phyloP scores from a whole-genome alignment of 2,113 vertebrate genomes.

The Pangasianodon gigas region DNA sequence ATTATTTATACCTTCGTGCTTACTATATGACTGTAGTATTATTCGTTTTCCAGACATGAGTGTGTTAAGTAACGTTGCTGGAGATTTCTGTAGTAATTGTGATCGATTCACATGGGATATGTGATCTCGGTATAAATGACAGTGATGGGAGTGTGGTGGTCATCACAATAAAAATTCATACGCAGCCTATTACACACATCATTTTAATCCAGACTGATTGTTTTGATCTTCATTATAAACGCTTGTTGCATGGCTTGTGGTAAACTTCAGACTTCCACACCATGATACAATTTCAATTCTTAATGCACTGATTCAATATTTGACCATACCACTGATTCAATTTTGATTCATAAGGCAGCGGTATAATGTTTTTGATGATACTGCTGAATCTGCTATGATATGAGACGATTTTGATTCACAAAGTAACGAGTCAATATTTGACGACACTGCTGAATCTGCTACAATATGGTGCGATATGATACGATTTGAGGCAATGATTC shows the following conservation, averaged over 20 bases:
- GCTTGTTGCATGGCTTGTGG: neutral
- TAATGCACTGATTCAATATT: neutral
- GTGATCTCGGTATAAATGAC: neutral
- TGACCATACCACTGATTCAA: neutral
- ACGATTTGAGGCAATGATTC: neutral
- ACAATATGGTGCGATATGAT: neutral
- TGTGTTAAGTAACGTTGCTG: neutral
- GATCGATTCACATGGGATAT: neutral
- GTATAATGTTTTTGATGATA: neutral
- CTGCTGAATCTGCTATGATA: neutral
- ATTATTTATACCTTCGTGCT: neutral
- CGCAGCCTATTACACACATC: neutral
- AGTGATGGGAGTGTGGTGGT: neutral
- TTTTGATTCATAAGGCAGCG: neutral
- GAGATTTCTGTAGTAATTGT: neutral
- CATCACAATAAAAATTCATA: neutral
- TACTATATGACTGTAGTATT: neutral
- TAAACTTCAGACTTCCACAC: neutral
- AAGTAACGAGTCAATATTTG: neutral
- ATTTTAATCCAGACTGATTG: neutral
- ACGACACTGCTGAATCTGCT: neutral
- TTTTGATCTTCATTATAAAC: neutral
- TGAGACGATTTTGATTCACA: neutral
- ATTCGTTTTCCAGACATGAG: neutral
- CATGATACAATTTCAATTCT: neutral